Evolutionary conservation across 2,888 invertebrate species (phyloP), one percentile per base, ranked within the genome.

Genomic region (Ypsolopha sequella): DNA sequence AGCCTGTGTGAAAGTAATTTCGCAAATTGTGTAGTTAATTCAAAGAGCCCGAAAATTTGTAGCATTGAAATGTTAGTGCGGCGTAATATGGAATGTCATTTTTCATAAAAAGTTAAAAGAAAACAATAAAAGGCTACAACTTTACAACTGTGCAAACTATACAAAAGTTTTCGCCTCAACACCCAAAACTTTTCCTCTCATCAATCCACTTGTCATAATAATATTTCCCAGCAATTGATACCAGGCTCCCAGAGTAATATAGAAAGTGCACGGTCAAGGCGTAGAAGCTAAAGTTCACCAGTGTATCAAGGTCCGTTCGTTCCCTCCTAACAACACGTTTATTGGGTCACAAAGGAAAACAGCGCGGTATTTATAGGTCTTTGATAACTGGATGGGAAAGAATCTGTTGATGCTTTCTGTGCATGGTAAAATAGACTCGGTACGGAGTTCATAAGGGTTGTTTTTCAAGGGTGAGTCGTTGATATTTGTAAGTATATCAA

Each of bases 191-290:
- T 34, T 24, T 38, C 50, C 36, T 43, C 14, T 7, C 41, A 44
- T 44, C 47, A 36, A 51, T 44, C 47, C 47, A 51, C 46, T 68
- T 70, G 66, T 65, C 67, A 63, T 72, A 77, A 80, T 73, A 75
- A 76, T 75, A 78, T 79, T 75, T 75, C 70, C 63, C 65, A 68
- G 74, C 78, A 77, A 82, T 80, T 79, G 76, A 68, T 70, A 77
- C 72, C 81, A 81, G 79, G 72, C 75, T 71, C 57, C 64, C 74
- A 75, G 66, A 73, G 61, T 61, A 62, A 64, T 63, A 64, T 67
- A 65, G 74, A 69, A 75, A 77, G 69, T 71, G 65, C 60, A 65
- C 67, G 74, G 76, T 76, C 76, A 70, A 72, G 60, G 59, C 58
- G 61, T 65, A 41, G 65, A 61, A 65, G 61, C 61, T 60, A 55